phyloP scores from a whole-genome alignment of 2,888 invertebrate species.

The Calephelis perditalis region DNA sequence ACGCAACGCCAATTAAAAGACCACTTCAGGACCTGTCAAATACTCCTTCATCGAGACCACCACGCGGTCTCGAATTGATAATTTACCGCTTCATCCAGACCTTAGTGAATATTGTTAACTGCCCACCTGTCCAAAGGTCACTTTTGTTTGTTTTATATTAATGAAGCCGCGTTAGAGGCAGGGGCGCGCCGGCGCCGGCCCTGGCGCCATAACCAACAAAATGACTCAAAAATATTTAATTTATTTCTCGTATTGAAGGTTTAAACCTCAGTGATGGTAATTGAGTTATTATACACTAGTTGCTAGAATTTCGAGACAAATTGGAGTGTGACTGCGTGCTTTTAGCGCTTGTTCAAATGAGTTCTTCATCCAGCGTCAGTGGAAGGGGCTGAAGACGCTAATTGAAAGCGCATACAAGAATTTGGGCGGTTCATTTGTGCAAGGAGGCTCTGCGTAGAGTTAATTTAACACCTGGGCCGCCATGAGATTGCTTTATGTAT shows the following conservation, averaged over 20 bases:
- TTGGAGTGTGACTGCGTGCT: constrained; percentile 49
- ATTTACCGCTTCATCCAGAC: constrained; percentile 75
- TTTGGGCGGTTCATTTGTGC: constrained; percentile 73
- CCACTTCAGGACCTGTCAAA: constrained; percentile 69
- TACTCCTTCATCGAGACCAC: constrained; percentile 61
- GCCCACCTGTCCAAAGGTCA: constrained; percentile 70
- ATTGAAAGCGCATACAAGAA: constrained; percentile 58
- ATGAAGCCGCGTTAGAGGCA: constrained; percentile 67
- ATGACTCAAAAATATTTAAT: constrained; percentile 71
- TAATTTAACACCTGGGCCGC: constrained; percentile 67
- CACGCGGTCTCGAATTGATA: constrained; percentile 65
- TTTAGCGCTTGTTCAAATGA: constrained; percentile 54
- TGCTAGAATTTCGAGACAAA: constrained; percentile 37
- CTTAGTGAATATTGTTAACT: constrained; percentile 75
- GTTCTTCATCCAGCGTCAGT: constrained; percentile 48
- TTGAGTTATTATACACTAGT: constrained; percentile 57
- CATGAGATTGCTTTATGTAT: constrained; percentile 53
- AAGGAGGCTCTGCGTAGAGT: constrained; percentile 42
- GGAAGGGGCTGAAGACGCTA: constrained; percentile 43
- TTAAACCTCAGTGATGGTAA: constrained; percentile 43
- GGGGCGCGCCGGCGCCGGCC: constrained; percentile 69
- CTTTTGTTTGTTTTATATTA: constrained; percentile 76
- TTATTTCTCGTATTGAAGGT: constrained; percentile 63
- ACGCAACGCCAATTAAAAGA: constrained; percentile 56
- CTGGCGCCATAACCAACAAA: constrained; percentile 66